A percentile compares a stretch with the other conserved stretches of the same genome.
Evolutionary conservation across 2,888 invertebrate species (phyloP).

Genomic region (Diploptera punctata): DNA sequence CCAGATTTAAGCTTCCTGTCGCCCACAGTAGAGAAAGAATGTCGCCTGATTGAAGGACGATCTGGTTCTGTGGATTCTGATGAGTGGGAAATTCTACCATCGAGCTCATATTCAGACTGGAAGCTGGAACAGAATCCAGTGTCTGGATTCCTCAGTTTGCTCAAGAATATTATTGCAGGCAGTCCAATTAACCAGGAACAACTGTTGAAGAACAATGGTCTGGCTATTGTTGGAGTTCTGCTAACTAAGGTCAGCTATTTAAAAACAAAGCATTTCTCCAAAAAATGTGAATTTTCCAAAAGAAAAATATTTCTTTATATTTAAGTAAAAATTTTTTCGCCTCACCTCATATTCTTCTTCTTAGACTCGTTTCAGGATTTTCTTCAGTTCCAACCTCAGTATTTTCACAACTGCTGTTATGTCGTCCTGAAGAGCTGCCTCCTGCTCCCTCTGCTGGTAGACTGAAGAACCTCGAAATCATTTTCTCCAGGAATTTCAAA

Average conservation of each 20-base stretch:
- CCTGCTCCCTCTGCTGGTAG: too few relatives aligned
- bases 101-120: slow-evolving; percentile 58
- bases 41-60: slow-evolving; percentile 42
- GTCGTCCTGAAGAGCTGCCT: too few relatives aligned
- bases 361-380: too few relatives aligned
- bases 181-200: slow-evolving; percentile 64
- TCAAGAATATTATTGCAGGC: slow-evolving; percentile 62
- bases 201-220: slow-evolving; percentile 60
- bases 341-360: too few relatives aligned
- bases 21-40: slow-evolving; percentile 42
- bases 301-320: too few relatives aligned
- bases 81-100: slow-evolving; percentile 63
- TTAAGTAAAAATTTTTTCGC: too few relatives aligned
- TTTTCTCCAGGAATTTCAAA: too few relatives aligned
- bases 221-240: slow-evolving; percentile 63
- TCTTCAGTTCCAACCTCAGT: too few relatives aligned
- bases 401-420: too few relatives aligned
- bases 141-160: slow-evolving; percentile 63
- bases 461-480: too few relatives aligned
- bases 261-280: too few relatives aligned
- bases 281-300: too few relatives aligned
- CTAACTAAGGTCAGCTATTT: slow-evolving; percentile 56
- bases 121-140: slow-evolving; percentile 65
- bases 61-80: slow-evolving; percentile 54
- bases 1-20: slow-evolving; percentile 44